Conservation (phyloP, 2,113 vertebrate species). For the Copsychus sechellarum region DNA sequence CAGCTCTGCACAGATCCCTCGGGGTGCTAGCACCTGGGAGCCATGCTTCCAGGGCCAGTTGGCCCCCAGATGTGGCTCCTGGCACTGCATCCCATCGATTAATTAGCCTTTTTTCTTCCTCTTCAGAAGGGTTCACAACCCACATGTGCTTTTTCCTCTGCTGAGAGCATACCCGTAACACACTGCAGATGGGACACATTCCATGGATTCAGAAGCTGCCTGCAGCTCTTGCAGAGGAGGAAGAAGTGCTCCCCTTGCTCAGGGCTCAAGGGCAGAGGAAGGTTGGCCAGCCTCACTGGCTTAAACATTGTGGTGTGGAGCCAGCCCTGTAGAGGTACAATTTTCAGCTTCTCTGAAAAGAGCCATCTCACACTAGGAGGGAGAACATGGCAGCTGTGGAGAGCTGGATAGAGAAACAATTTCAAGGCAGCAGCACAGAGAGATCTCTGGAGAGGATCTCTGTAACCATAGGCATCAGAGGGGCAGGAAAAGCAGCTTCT, state of each 20-base stretch:
- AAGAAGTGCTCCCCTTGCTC: neutral
- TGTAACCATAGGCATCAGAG: neutral
- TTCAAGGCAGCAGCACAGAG: neutral
- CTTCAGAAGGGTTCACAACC: conserved; percentile 55
- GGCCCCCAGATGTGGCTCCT: conserved; percentile 59
- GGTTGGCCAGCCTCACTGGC: neutral
- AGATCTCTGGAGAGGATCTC: neutral
- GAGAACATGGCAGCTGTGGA: neutral
- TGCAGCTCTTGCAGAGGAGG: neutral
- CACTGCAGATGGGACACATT: conserved; percentile 68
- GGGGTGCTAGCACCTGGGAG: neutral
- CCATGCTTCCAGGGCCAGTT: conserved; percentile 23
- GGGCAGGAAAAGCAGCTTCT: neutral
- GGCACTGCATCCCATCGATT: conserved; percentile 36
- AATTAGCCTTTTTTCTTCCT: conserved; percentile 58
- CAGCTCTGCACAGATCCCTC: neutral
- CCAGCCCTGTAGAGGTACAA: neutral
- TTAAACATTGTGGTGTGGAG: neutral
- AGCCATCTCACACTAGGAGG: neutral
- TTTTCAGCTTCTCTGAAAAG: neutral
- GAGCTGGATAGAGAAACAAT: neutral
- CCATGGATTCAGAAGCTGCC: conserved; percentile 46
- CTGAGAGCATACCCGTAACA: conserved; percentile 9
- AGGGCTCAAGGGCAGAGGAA: neutral
- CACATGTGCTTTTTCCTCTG: conserved; percentile 48